Conservation (phyloP, 2,113 vertebrate species). For the Phylloscopus whistleri region DNA sequence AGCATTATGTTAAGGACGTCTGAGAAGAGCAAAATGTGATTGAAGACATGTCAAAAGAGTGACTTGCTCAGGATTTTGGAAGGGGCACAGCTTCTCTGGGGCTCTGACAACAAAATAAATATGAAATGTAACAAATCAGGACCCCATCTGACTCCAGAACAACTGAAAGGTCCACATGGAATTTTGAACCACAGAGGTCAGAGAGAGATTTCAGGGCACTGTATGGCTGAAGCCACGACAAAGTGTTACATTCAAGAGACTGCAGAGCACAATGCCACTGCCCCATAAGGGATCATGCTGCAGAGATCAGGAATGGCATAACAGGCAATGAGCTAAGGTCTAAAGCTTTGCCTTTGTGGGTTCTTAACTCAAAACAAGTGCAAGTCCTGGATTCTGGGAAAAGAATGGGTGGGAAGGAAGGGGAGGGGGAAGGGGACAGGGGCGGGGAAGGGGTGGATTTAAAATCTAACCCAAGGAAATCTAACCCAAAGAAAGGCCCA, state of each 20-base stretch:
- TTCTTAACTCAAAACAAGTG: neutral
- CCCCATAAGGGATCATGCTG: neutral
- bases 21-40: neutral
- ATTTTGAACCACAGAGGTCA: neutral
- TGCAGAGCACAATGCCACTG: neutral
- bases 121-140: neutral
- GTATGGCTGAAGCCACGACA: neutral
- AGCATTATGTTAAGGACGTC: neutral
- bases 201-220: neutral
- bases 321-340: neutral
- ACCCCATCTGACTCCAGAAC: neutral
- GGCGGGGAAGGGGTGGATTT: accelerated
- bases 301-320: neutral
- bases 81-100: neutral
- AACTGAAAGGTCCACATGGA: neutral
- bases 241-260: neutral
- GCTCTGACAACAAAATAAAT: neutral
- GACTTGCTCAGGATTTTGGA: neutral
- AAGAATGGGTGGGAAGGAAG: neutral
- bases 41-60: neutral
- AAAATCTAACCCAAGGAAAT: neutral
- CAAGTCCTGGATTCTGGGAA: neutral
- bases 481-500: neutral
- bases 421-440: too few relatives aligned
- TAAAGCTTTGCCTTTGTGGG: neutral